These are phyloP conservation scores for Biston betularia DNA, from an alignment of 2,888 invertebrate genomes.

Conservation along the genomic window DNA sequence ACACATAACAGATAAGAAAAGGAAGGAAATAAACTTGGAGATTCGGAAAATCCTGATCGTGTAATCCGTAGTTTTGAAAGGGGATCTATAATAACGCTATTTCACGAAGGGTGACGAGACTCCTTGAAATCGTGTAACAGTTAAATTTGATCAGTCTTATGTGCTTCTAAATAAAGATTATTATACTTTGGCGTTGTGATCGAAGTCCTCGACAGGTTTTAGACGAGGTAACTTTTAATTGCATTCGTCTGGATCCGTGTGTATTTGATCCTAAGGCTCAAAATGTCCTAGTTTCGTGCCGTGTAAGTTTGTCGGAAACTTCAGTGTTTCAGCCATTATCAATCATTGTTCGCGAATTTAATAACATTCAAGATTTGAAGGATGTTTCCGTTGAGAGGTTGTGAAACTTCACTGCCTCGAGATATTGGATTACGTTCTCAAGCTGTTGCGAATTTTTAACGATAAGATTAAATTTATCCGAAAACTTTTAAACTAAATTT, in stretches of 20 bases:
- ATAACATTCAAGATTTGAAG: constrained; percentile 69
- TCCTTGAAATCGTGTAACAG: constrained; percentile 7
- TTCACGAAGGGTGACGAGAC: constrained; percentile 34
- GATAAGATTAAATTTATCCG: neutral
- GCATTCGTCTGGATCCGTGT: constrained; percentile 39
- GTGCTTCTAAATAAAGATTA: constrained; percentile 4
- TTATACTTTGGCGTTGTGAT: constrained; percentile 16
- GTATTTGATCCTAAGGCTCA: neutral
- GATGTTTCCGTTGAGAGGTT: constrained; percentile 59
- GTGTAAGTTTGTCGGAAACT: constrained; percentile 36
- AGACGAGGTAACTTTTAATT: constrained; percentile 29
- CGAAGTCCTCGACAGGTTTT: constrained; percentile 4
- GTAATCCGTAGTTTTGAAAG: constrained; percentile 57
- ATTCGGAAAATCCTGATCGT: constrained; percentile 49
- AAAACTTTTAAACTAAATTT: too few relatives aligned
- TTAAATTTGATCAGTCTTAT: constrained; percentile 3
- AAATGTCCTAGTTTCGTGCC: constrained; percentile 22
- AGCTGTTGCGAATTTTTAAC: constrained; percentile 5
- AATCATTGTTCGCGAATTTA: constrained; percentile 75
- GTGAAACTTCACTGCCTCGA: constrained; percentile 51
- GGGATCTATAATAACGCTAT: constrained; percentile 50
- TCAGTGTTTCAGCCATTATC: constrained; percentile 59
- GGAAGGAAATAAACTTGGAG: constrained; percentile 43
- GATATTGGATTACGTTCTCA: constrained; percentile 43
- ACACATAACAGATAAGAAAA: constrained; percentile 34